phyloP scores from a whole-genome alignment of 2,113 vertebrate genomes.

The Indicator indicator region DNA sequence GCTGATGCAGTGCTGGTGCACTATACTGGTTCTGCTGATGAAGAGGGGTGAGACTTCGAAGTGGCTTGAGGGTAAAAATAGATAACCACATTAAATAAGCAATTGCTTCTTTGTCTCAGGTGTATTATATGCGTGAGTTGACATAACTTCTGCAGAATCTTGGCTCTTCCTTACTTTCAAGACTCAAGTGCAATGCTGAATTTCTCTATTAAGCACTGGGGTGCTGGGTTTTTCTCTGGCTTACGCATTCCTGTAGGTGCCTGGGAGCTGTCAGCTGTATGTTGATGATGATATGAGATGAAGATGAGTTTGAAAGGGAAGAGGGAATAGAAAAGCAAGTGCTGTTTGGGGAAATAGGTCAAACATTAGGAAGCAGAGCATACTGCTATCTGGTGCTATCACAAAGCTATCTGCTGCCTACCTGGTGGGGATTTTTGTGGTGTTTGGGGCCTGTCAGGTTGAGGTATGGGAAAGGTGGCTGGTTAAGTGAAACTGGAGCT shows the following conservation, averaged over 20 bases:
- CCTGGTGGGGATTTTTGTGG: not conserved
- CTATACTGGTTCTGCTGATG: not conserved
- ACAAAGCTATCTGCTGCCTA: not conserved
- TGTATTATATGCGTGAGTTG: not conserved
- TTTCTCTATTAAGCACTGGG: not conserved
- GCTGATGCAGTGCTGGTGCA: not conserved
- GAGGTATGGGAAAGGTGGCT: not conserved
- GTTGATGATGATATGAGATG: rapidly evolving
- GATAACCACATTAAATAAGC: not conserved
- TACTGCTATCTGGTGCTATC: not conserved
- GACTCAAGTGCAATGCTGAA: not conserved
- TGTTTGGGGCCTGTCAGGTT: not conserved
- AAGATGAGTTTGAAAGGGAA: not conserved
- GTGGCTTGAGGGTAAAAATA: not conserved
- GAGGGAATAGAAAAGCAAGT: not conserved
- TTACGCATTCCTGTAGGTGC: not conserved
- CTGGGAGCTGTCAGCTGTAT: not conserved
- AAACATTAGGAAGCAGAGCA: not conserved
- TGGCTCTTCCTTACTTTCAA: not conserved
- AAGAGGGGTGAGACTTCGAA: not conserved
- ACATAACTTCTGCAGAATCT: not conserved
- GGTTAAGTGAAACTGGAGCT: not conserved
- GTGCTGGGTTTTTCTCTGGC: not conserved
- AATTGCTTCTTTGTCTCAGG: not conserved
- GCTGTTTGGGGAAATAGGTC: not conserved